Conservation (phyloP, 2,888 invertebrate genomes). For the Drosophila mettleri region DNA sequence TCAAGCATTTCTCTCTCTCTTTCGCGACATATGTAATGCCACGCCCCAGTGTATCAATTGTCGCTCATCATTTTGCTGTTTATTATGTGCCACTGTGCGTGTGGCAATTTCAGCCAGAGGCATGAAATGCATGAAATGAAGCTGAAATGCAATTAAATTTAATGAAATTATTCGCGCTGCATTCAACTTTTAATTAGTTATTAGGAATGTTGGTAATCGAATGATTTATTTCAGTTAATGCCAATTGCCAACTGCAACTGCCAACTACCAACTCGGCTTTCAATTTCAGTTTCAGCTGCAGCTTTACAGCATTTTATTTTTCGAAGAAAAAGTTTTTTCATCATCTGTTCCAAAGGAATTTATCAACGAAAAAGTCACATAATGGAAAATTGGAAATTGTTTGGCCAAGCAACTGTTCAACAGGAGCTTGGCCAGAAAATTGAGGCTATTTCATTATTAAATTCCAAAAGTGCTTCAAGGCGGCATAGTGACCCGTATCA, state of each 20-base stretch:
- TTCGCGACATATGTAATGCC: background rate
- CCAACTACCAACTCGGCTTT: slow-evolving; percentile 36
- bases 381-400: slow-evolving; percentile 72
- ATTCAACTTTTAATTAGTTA: slow-evolving; percentile 74
- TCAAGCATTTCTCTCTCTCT: slow-evolving; percentile 9
- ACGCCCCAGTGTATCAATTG: slow-evolving; percentile 13
- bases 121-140: slow-evolving; percentile 22
- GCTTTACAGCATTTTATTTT: slow-evolving; percentile 19
- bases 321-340: slow-evolving; percentile 21
- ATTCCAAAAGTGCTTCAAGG: slow-evolving; percentile 68
- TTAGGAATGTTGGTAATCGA: slow-evolving; percentile 44
- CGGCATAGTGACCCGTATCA: slow-evolving; percentile 20
- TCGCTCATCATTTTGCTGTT: slow-evolving; percentile 25
- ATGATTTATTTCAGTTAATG: slow-evolving; percentile 43
- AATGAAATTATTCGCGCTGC: slow-evolving; percentile 51
- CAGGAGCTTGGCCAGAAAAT: slow-evolving; percentile 22
- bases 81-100: background rate
- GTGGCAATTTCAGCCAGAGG: background rate
- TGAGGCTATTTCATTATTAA: slow-evolving; percentile 80
- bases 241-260: slow-evolving; percentile 40
- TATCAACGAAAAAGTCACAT: slow-evolving; percentile 66
- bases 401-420: slow-evolving; percentile 25
- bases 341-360: slow-evolving; percentile 53
- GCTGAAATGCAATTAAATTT: slow-evolving; percentile 27
- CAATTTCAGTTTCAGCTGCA: slow-evolving; percentile 46